These are phyloP conservation scores for Entelurus aequoreus DNA, from an alignment of 2,113 vertebrate genomes.

Conservation along the genomic window DNA sequence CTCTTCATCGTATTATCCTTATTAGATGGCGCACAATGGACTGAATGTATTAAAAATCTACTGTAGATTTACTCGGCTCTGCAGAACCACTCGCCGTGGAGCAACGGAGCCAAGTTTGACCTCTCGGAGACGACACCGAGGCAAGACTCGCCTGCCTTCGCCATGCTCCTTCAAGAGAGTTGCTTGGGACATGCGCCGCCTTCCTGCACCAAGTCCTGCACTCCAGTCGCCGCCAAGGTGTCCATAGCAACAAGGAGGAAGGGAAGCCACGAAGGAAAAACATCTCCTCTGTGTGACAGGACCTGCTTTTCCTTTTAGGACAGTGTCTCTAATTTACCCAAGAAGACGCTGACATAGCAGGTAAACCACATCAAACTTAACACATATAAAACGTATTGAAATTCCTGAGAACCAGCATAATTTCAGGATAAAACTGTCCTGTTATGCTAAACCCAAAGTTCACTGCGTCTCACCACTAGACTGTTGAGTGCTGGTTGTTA, in stretches of 20 bases:
- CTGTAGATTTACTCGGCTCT: conserved; percentile 45
- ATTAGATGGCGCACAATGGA: too few species aligned
- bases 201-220: neutral
- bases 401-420: too few species aligned
- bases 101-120: conserved; percentile 80
- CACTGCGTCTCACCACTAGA: too few species aligned
- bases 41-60: too few species aligned
- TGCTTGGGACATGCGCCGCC: conserved; percentile 17
- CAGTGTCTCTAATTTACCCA: conserved; percentile 71
- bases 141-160: conserved; percentile 66
- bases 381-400: too few species aligned
- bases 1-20: too few species aligned
- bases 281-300: too few species aligned
- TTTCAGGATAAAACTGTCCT: too few species aligned
- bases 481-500: too few species aligned
- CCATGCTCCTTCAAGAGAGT: conserved; percentile 46
- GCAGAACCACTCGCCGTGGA: conserved; percentile 87
- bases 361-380: too few species aligned
- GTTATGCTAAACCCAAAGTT: too few species aligned
- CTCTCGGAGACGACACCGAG: conserved; percentile 78
- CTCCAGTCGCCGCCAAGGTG: conserved; percentile 63
- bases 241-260: conserved; percentile 76
- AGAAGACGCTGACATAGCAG: too few species aligned
- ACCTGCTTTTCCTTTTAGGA: conserved; percentile 70
- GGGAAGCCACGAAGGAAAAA: conserved; percentile 73